These are phyloP conservation scores for Gnathonemus echidnorhynchus DNA, from an alignment of 2,113 vertebrate genomes.

Conservation along the genomic window DNA sequence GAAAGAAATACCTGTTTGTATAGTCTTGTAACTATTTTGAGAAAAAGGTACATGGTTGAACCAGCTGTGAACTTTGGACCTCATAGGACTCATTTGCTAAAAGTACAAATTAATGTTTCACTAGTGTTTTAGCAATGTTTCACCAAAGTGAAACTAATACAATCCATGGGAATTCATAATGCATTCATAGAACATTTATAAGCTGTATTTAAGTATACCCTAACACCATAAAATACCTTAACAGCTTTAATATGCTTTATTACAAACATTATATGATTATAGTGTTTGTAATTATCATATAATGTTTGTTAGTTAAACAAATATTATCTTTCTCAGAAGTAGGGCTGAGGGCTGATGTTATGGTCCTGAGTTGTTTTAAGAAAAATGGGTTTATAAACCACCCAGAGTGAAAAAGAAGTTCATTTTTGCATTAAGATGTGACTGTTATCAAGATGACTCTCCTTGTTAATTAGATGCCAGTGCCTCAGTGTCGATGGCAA, in stretches of 20 bases:
- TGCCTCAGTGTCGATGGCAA: background rate
- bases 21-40: background rate
- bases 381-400: background rate
- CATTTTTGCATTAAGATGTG: background rate
- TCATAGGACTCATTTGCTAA: too few species aligned
- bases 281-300: background rate
- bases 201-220: background rate
- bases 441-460: background rate
- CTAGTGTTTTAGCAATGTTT: background rate
- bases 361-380: background rate
- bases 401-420: background rate
- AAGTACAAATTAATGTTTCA: slow-evolving; percentile 1
- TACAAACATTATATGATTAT: background rate
- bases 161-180: background rate
- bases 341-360: background rate
- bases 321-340: background rate
- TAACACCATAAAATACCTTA: background rate
- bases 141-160: background rate
- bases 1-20: background rate
- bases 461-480: background rate
- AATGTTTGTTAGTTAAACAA: background rate
- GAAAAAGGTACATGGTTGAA: background rate
- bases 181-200: background rate
- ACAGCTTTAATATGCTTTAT: background rate
- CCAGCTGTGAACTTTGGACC: background rate